Evolutionary conservation across 2,113 vertebrate species (phyloP).

Genomic region (Orthonyx spaldingii): DNA sequence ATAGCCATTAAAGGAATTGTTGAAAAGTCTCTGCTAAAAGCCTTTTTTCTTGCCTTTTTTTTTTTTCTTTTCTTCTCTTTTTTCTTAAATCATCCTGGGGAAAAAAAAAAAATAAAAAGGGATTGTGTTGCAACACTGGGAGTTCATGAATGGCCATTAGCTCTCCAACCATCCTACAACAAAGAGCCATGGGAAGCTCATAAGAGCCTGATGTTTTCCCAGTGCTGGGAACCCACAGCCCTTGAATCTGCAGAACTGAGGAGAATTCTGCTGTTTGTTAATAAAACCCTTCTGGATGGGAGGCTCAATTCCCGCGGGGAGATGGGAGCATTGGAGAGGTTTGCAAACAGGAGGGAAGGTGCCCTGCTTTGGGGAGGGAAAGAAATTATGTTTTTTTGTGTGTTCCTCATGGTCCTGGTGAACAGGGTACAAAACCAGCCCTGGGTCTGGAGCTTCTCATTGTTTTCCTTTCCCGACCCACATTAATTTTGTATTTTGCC

Average conservation of each 20-base stretch:
- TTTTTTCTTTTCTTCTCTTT: background rate
- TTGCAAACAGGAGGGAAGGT: background rate
- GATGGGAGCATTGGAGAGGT: background rate
- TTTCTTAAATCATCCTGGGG: background rate
- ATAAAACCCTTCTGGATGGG: background rate
- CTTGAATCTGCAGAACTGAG: background rate
- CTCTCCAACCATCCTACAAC: background rate
- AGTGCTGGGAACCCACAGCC: background rate
- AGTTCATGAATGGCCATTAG: conserved; percentile 15
- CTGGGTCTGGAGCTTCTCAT: background rate
- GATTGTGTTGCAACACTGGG: background rate
- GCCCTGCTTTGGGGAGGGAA: background rate
- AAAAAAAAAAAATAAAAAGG: background rate
- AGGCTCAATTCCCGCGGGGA: background rate
- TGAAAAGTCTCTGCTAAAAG: background rate
- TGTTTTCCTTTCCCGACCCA: background rate
- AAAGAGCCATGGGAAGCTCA: background rate
- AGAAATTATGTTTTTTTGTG: fast-evolving
- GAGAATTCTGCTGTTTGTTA: background rate
- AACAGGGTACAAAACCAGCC: background rate
- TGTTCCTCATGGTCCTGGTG: background rate
- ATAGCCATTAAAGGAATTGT: background rate
- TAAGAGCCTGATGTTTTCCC: conserved; percentile 2
- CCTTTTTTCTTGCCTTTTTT: background rate
- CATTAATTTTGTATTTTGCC: background rate